phyloP scores from a whole-genome alignment of 2,888 invertebrate genomes.

The Lottia gigantea region DNA sequence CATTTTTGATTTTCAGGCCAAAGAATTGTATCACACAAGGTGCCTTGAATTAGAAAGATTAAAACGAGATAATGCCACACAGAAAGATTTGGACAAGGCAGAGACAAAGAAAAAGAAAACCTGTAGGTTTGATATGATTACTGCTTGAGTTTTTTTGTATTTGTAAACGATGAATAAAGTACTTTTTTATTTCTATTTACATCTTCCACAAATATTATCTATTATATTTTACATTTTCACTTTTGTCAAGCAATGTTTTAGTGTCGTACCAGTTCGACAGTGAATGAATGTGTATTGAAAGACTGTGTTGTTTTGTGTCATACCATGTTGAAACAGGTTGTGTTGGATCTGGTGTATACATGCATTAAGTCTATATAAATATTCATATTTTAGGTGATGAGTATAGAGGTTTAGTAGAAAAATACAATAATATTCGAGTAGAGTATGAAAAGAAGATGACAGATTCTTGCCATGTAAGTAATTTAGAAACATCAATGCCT shows the following conservation, averaged over 20 bases:
- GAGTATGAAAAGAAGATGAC: conserved; percentile 98
- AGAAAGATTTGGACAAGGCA: conserved; percentile 92
- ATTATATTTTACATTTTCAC: too few species aligned
- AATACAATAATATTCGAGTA: conserved; percentile 88
- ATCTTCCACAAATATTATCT: too few species aligned
- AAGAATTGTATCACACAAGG: conserved; percentile 89
- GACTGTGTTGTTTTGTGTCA: too few species aligned
- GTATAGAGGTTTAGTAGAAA: conserved; percentile 89
- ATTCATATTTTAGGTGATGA: conserved; percentile 82
- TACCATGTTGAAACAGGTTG: too few species aligned
- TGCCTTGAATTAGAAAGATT: conserved; percentile 89
- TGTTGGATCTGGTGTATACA: too few species aligned
- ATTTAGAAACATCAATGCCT: not conserved
- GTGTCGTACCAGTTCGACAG: too few species aligned
- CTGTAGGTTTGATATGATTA: conserved; percentile 70
- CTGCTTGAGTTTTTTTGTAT: too few species aligned
- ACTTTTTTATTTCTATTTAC: too few species aligned
- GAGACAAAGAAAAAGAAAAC: conserved; percentile 92
- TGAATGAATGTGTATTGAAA: too few species aligned
- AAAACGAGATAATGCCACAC: conserved; percentile 87
- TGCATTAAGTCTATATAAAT: too few species aligned
- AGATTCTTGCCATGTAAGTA: conserved; percentile 72
- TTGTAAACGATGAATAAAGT: too few species aligned
- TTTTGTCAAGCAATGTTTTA: too few species aligned
- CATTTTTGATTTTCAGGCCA: conserved; percentile 75